Percentiles rank a stretch among this genome's conserved stretches.
Conservation (phyloP, 2,888 invertebrate species). For the Agriopis marginaria region DNA sequence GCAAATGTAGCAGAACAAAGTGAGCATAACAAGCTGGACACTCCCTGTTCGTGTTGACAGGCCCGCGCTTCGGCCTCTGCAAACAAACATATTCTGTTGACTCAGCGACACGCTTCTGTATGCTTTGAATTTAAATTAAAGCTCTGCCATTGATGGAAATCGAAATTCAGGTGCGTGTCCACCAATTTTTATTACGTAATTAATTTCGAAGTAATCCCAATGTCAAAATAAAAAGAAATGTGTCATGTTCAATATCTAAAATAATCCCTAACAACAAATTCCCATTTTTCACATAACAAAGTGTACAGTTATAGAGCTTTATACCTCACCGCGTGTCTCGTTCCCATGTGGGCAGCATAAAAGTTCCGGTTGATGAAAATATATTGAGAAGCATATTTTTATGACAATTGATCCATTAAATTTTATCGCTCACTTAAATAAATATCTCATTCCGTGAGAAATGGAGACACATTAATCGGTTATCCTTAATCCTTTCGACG, state of each 20-base stretch:
- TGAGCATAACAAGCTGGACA: slow-evolving; percentile 53
- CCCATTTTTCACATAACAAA: slow-evolving; percentile 11
- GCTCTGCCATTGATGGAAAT: slow-evolving; percentile 61
- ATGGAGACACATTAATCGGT: slow-evolving; percentile 59
- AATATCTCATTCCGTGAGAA: slow-evolving; percentile 51
- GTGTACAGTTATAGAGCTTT: slow-evolving; percentile 13
- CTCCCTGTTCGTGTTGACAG: slow-evolving; percentile 64
- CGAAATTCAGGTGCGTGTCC: slow-evolving; percentile 65
- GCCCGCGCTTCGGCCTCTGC: slow-evolving; percentile 62
- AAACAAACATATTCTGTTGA: slow-evolving; percentile 78
- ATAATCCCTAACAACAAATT: slow-evolving; percentile 25
- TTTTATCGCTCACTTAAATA: slow-evolving; percentile 43
- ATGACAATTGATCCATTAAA: slow-evolving; percentile 46
- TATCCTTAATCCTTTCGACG: slow-evolving; percentile 72
- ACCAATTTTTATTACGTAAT: slow-evolving; percentile 61
- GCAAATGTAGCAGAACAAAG: slow-evolving; percentile 32
- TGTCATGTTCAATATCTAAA: neutral
- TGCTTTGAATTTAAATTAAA: slow-evolving; percentile 80
- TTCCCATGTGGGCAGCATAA: slow-evolving; percentile 25
- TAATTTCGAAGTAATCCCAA: slow-evolving; percentile 43
- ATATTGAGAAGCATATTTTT: slow-evolving; percentile 38
- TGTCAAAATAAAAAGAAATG: too few species aligned
- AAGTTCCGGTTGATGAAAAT: slow-evolving; percentile 41
- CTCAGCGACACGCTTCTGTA: slow-evolving; percentile 75
- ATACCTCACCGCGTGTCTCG: slow-evolving; percentile 22